A percentile compares a stretch with the other conserved stretches of the same genome.
Conservation (phyloP, 64 coral and sea anemone genomes). For the Actinia equina region DNA sequence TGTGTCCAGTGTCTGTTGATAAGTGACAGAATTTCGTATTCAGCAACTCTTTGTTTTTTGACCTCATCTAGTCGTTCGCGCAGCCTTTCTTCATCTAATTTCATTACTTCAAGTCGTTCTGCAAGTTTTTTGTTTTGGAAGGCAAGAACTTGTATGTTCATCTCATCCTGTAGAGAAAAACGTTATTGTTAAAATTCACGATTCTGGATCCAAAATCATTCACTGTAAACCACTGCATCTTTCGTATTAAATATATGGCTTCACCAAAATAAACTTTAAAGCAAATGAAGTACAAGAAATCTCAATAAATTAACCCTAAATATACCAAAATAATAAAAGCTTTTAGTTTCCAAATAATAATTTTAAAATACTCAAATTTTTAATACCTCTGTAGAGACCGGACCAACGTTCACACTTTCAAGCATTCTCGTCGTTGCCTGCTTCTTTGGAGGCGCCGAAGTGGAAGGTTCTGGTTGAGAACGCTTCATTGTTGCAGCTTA, state of each 20-base stretch:
- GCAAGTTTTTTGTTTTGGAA: slow-evolving; percentile 97
- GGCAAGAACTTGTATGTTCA: slow-evolving; percentile 87
- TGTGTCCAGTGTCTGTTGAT: slow-evolving; percentile 95
- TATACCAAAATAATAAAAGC: too few species aligned
- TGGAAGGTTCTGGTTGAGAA: slow-evolving; percentile 55
- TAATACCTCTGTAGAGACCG: slow-evolving; percentile 62
- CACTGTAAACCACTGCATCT: not conserved
- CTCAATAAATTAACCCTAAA: too few species aligned
- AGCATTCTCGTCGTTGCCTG: slow-evolving; percentile 49
- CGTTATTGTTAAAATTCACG: not conserved
- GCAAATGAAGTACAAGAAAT: too few species aligned
- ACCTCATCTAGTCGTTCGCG: slow-evolving; percentile 71
- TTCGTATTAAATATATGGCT: too few species aligned
- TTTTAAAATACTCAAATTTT: not conserved
- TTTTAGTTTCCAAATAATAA: not conserved
- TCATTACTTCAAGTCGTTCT: slow-evolving; percentile 87
- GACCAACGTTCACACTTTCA: slow-evolving; percentile 51
- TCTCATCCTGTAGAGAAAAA: slow-evolving; percentile 65
- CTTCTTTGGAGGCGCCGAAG: slow-evolving; percentile 44
- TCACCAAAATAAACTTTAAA: too few species aligned
- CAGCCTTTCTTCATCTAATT: slow-evolving; percentile 87
- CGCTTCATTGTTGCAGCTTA: slow-evolving; percentile 41
- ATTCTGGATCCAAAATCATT: not conserved
- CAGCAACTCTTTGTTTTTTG: slow-evolving; percentile 71
- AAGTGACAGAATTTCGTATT: slow-evolving; percentile 81